A percentile compares a stretch with the other conserved stretches of the same genome.
These are phyloP conservation scores for Diadegma fenestrale DNA, from an alignment of 2,888 invertebrate genomes.

Conservation along the genomic window DNA sequence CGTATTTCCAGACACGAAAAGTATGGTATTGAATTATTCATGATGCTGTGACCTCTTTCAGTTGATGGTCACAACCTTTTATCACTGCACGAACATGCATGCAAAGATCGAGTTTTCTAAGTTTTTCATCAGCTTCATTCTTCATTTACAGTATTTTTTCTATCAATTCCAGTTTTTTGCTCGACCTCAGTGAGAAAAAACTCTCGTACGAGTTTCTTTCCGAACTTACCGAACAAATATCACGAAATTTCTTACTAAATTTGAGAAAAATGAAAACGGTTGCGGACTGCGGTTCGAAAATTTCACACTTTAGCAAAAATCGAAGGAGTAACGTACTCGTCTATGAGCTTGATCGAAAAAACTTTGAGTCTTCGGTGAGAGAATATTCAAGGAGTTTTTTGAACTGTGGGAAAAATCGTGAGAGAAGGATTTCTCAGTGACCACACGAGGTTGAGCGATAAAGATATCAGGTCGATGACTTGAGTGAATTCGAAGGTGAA, in stretches of 20 bases:
- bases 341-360: not conserved
- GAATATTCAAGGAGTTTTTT: not conserved
- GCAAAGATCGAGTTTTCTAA: not conserved
- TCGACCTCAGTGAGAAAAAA: too few relatives aligned
- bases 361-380: not conserved
- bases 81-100: not conserved
- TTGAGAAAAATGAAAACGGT: too few relatives aligned
- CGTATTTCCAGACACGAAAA: conserved; percentile 9
- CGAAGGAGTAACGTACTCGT: not conserved
- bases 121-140: conserved; percentile 2
- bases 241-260: too few relatives aligned
- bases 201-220: too few relatives aligned
- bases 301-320: not conserved
- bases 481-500: not conserved
- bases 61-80: conserved; percentile 19
- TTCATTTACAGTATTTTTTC: not conserved
- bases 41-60: conserved; percentile 15
- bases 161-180: not conserved
- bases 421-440: not conserved
- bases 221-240: too few relatives aligned
- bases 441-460: not conserved
- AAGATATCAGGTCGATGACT: conserved; percentile 4
- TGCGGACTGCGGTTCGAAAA: not conserved
- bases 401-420: not conserved
- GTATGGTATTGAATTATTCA: conserved; percentile 42